These are phyloP conservation scores for Bombus turneri DNA, from an alignment of 1,140 invertebrate species.

Conservation along the genomic window DNA sequence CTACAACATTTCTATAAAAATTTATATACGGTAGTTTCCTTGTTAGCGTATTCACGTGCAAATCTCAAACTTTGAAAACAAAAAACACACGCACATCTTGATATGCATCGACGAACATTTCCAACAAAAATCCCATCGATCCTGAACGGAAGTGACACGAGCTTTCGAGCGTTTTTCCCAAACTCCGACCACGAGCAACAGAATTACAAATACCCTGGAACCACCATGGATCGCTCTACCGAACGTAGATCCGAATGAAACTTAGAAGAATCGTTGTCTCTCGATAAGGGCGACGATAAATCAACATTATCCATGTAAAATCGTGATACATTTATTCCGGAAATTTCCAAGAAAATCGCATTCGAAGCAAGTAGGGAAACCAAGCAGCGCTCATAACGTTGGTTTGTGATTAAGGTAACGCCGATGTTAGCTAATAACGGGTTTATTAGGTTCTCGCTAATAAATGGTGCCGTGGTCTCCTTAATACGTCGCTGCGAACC, in stretches of 20 bases:
- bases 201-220: not conserved
- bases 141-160: not conserved
- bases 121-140: not conserved
- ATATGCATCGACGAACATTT: not conserved
- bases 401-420: slow-evolving; percentile 46
- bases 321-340: not conserved
- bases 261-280: not conserved
- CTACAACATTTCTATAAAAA: not conserved
- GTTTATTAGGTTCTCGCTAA: slow-evolving; percentile 52
- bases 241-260: not conserved
- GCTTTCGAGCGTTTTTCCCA: not conserved
- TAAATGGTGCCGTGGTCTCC: slow-evolving; percentile 16
- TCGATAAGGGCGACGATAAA: not conserved
- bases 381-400: not conserved
- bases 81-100: no score
- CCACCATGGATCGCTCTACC: not conserved
- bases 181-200: not conserved
- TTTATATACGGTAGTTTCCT: not conserved
- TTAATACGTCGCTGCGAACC: slow-evolving; percentile 47
- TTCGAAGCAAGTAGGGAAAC: not conserved
- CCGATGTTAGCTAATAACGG: slow-evolving; percentile 63
- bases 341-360: not conserved
- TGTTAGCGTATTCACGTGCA: not conserved
- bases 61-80: not conserved
- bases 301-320: not conserved